These are phyloP conservation scores for Sceloporus tristichus DNA, from an alignment of 2,113 vertebrate genomes.

Conservation along the genomic window DNA sequence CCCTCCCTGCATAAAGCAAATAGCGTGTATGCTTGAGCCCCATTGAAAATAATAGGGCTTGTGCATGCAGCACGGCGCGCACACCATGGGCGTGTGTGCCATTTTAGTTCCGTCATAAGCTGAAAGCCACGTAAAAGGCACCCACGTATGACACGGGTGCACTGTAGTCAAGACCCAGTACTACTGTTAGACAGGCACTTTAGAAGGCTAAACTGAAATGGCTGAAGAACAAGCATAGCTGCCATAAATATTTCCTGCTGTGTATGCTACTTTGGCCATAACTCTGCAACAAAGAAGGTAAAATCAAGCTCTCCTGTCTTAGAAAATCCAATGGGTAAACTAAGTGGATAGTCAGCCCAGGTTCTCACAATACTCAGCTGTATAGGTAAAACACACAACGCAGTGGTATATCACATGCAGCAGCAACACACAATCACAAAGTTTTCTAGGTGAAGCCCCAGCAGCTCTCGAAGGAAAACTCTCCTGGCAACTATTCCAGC, in stretches of 20 bases:
- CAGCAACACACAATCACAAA: not conserved
- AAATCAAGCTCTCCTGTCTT: not conserved
- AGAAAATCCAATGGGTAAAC: not conserved
- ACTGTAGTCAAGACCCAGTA: not conserved
- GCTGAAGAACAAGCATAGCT: not conserved
- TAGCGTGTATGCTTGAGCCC: too few species aligned
- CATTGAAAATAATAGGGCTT: too few species aligned
- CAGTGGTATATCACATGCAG: not conserved
- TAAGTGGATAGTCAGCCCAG: not conserved
- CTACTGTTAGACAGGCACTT: not conserved
- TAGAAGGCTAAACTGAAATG: not conserved
- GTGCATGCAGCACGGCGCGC: too few species aligned
- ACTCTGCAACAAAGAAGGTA: not conserved
- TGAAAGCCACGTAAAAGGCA: too few species aligned
- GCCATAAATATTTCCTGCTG: not conserved
- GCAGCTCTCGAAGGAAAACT: not conserved
- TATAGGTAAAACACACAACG: not conserved
- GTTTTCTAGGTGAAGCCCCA: too few species aligned
- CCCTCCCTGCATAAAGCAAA: too few species aligned
- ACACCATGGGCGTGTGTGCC: too few species aligned
- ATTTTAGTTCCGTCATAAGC: too few species aligned
- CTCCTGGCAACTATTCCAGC: not conserved
- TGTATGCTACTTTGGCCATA: not conserved
- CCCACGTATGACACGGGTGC: too few species aligned
- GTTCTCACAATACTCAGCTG: not conserved